Conservation (phyloP, 2,888 invertebrate species). For the Lymantria monacha region DNA sequence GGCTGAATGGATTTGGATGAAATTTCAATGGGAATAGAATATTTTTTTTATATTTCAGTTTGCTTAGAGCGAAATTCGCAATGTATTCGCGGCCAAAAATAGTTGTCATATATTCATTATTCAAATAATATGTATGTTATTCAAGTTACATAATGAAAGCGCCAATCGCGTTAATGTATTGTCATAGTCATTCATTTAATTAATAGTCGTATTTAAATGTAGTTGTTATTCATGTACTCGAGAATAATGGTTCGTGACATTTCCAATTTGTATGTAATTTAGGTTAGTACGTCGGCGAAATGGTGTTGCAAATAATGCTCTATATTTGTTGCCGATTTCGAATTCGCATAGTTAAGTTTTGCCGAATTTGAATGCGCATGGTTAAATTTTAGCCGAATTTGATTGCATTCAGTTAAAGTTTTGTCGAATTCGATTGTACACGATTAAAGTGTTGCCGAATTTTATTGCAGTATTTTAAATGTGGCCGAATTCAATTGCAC, state of each 20-base stretch:
- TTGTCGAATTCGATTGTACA: too few species aligned
- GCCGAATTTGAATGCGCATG: constrained; percentile 5
- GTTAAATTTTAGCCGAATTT: background rate
- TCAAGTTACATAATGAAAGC: constrained; percentile 65
- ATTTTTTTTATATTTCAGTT: too few species aligned
- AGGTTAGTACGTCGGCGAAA: constrained; percentile 34
- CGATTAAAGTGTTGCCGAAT: too few species aligned
- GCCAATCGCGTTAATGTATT: constrained; percentile 46
- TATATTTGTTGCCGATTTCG: too few species aligned
- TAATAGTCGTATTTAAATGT: constrained; percentile 45
- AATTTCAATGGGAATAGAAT: too few species aligned
- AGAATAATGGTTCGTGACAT: constrained; percentile 77
- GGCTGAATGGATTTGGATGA: too few species aligned
- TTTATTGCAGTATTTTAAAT: too few species aligned
- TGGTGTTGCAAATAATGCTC: too few species aligned
- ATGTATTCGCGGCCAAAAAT: background rate
- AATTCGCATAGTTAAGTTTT: background rate
- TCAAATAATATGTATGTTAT: constrained; percentile 30
- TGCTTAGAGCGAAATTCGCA: background rate
- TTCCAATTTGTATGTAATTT: constrained; percentile 66
- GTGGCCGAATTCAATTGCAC: background rate
- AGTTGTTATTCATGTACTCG: constrained; percentile 61
- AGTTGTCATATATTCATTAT: constrained; percentile 5
- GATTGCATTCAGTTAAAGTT: background rate
- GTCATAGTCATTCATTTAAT: constrained; percentile 61